Evolutionary conservation across 2,113 vertebrate species (phyloP), one percentile per base, ranked within the genome.

Genomic region (Ursus arctos): DNA sequence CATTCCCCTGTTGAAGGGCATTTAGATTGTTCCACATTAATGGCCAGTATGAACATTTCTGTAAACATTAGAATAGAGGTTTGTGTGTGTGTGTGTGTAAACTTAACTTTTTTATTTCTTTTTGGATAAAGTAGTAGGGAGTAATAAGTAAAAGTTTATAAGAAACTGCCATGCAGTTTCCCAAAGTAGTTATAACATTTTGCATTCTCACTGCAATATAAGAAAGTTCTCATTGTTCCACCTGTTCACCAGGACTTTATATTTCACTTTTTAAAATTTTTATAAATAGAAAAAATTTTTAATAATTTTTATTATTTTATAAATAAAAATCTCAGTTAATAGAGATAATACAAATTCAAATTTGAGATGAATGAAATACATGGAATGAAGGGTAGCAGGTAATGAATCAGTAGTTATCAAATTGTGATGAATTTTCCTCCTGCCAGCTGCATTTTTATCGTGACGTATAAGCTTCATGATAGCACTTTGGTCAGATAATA

Each of bases 341-440:
- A 72, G 61, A 74, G 31, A 26, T 47, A 3, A 36, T 93, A 76
- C 61, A 4, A 85, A 72, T 98, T 96, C 0, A 12, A 33, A 51
- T 26, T 63, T 67, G 12, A 81, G 2, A 77, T 59, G 2, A 82
- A 13, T 59, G 1, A 69, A 93, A 94, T 94, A 89, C 16, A 74
- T 0, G 2, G 22, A 55, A 53, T 67, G 3, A 59, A 31, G 53
- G 2, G 4, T 91, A 28, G 6, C 4, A 81, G 33, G 14, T 0
- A 1, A 0, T 81, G 71, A 80, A 28, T 59, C 36, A 93, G 4
- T 7, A 85, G 59, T 59, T 43, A 47, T 4, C 0, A 59, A 80
- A 67, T 82, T 72, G 33, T 92, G 51, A 65, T 90, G 69, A 83
- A 40, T 88, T 87, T 77, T 83, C 28, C 67, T 82, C 31, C n/a